Percentiles rank a stretch among this genome's conserved stretches.
Evolutionary conservation across 2,797 vertebrate species (phyloP).

Genomic region (Parauchenoglanis ngamensis): DNA sequence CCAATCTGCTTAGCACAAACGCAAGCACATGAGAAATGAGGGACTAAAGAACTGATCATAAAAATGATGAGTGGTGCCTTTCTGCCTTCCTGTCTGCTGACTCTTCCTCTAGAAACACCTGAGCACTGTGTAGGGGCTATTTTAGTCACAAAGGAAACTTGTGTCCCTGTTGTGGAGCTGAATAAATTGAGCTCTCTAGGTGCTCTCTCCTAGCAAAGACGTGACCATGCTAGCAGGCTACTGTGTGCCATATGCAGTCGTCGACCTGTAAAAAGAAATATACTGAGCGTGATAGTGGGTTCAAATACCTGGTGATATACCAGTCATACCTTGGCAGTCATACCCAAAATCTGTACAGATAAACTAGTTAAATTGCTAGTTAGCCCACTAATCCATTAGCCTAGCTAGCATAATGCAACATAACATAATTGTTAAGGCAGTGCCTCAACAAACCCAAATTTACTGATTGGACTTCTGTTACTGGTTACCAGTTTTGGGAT

Average conservation of each 20-base stretch:
- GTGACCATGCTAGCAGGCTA: constrained; percentile 46
- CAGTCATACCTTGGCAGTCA: background rate
- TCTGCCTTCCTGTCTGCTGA: constrained; percentile 20
- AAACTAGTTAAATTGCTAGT: background rate
- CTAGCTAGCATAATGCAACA: background rate
- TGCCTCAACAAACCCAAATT: background rate
- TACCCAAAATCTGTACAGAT: background rate
- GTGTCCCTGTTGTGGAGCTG: constrained; percentile 5
- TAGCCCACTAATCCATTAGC: background rate
- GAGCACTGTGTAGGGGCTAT: constrained; percentile 19
- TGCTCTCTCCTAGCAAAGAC: constrained; percentile 35
- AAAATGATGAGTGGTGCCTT: constrained; percentile 1
- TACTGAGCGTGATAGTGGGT: background rate
- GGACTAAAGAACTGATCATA: background rate
- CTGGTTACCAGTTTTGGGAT: background rate
- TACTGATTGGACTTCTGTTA: background rate
- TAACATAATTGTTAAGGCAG: background rate
- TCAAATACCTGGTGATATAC: background rate
- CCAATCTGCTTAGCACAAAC: constrained; percentile 10
- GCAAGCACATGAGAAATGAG: constrained; percentile 3
- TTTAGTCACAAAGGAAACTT: constrained; percentile 7
- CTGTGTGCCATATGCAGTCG: constrained; percentile 54
- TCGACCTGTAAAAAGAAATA: background rate
- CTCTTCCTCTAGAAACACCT: constrained; percentile 19
- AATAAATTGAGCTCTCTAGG: constrained; percentile 4